phyloP scores from a whole-genome alignment of 2,888 invertebrate species.

The Leptura quadrifasciata region DNA sequence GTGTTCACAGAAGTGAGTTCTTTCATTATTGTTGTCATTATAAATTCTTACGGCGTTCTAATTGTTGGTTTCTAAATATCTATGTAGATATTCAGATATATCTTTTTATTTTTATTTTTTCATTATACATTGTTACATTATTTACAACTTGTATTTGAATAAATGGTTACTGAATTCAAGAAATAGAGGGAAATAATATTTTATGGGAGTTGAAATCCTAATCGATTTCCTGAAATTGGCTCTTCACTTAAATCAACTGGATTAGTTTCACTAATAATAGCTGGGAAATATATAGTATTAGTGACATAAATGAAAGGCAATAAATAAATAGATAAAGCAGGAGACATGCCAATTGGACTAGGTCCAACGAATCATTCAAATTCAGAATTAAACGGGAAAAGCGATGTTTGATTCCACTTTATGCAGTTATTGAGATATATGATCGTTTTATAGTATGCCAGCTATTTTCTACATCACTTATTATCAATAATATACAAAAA shows the following conservation, averaged over 20 bases:
- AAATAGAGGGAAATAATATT: background rate
- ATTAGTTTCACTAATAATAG: background rate
- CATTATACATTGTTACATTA: no score
- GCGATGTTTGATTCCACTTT: background rate
- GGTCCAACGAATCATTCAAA: background rate
- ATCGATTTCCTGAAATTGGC: background rate
- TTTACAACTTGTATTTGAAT: background rate
- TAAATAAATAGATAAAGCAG: background rate
- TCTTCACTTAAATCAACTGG: background rate
- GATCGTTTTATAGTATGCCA: background rate
- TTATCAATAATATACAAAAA: background rate
- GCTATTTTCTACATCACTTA: background rate
- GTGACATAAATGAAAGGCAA: background rate
- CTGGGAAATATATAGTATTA: background rate
- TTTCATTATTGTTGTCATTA: no score
- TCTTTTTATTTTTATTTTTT: no score
- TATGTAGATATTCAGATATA: no score
- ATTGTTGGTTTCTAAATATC: no score
- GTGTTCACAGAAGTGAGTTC: no score
- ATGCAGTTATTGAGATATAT: background rate
- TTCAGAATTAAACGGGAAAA: background rate
- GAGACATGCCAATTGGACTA: background rate
- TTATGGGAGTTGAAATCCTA: background rate
- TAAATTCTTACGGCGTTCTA: no score
- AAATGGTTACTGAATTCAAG: background rate